Conservation (phyloP, 2,797 vertebrate genomes). For the Delichon dasypus region DNA sequence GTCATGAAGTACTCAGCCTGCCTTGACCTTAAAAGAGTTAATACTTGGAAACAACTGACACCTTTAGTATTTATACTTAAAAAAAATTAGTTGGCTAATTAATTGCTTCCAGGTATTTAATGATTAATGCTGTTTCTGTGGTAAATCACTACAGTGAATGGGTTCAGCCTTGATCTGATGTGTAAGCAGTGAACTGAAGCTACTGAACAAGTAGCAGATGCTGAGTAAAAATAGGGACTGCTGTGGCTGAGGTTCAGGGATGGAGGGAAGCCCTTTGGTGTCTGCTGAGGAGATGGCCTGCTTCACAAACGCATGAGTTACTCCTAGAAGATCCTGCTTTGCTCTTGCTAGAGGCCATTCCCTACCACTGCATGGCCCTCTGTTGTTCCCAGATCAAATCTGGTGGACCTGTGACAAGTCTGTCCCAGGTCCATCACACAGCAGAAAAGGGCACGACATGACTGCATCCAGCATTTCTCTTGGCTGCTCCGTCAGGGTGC, state of each 20-base stretch:
- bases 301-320: not conserved
- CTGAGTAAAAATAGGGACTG: not conserved
- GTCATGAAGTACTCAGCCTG: not conserved
- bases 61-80: not conserved
- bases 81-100: not conserved
- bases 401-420: no score
- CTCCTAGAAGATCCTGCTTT: not conserved
- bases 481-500: not conserved
- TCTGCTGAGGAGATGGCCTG: rapidly evolving
- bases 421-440: not conserved
- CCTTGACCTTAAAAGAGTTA: not conserved
- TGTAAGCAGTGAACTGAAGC: no score
- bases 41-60: not conserved
- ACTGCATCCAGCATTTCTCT: not conserved
- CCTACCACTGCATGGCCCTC: not conserved
- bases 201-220: not conserved
- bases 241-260: not conserved
- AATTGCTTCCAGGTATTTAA: not conserved
- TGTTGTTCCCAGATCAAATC: not conserved
- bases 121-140: not conserved
- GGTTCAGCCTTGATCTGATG: not conserved
- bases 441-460: not conserved
- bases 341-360: not conserved
- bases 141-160: not conserved
- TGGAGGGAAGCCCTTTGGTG: not conserved